These are phyloP conservation scores for Cylas formicarius DNA, from an alignment of 1,140 invertebrate genomes.

Conservation along the genomic window DNA sequence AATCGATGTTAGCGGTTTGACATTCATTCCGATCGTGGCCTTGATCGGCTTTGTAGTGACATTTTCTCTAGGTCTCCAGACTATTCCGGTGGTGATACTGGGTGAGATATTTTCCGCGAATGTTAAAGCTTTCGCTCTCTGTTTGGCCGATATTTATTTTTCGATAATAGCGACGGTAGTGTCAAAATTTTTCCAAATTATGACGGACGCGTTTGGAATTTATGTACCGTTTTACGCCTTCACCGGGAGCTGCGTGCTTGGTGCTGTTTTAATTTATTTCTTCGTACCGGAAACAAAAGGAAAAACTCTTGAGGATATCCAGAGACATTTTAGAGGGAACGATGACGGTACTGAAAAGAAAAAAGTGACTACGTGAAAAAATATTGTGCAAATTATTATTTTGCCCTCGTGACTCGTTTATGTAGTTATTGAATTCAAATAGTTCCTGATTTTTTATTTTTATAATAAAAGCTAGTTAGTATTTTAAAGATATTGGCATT, in stretches of 20 bases:
- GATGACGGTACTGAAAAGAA: too few relatives aligned
- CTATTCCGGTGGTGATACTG: not conserved
- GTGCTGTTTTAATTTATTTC: not conserved
- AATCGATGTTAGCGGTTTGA: slow-evolving; percentile 22
- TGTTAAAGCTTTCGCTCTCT: slow-evolving; percentile 49
- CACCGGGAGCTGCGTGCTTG: not conserved
- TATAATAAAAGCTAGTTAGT: too few relatives aligned
- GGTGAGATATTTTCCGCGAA: not conserved
- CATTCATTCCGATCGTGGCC: slow-evolving; percentile 54
- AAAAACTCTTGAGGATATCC: slow-evolving; percentile 4
- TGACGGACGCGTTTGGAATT: slow-evolving; percentile 30
- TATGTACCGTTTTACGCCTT: slow-evolving; percentile 3
- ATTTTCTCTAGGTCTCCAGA: slow-evolving; percentile 45
- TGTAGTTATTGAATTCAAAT: too few relatives aligned
- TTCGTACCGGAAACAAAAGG: slow-evolving; percentile 9
- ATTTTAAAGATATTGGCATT: too few relatives aligned
- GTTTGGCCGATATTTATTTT: slow-evolving; percentile 61
- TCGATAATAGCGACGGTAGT: slow-evolving; percentile 66
- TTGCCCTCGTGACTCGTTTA: too few relatives aligned
- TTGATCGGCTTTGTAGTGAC: slow-evolving; percentile 62
- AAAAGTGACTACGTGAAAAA: too few relatives aligned
- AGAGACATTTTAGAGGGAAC: slow-evolving; percentile 3
- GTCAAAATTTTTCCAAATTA: slow-evolving; percentile 63
- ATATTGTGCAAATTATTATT: too few relatives aligned
- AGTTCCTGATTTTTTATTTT: too few relatives aligned